Conservation (phyloP, 2,797 vertebrate species). For the Varecia variegata region DNA sequence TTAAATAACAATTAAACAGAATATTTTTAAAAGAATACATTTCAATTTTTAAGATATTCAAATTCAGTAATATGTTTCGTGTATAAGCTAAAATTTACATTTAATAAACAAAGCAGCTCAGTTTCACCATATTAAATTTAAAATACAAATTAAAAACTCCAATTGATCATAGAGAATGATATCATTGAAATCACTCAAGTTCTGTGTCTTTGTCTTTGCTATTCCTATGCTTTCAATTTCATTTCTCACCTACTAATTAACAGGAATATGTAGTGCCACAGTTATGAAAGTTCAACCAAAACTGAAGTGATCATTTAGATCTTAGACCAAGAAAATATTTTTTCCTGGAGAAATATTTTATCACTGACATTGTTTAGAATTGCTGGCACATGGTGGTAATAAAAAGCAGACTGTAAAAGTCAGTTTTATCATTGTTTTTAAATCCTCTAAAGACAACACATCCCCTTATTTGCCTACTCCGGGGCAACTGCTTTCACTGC, state of each 20-base stretch:
- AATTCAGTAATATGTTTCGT: neutral
- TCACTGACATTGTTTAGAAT: slow-evolving; percentile 43
- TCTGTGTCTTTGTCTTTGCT: neutral
- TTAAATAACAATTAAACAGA: neutral
- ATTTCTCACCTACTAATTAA: neutral
- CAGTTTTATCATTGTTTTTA: slow-evolving; percentile 22
- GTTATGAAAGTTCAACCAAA: slow-evolving; percentile 11
- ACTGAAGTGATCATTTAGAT: neutral
- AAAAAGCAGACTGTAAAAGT: neutral
- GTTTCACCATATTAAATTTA: slow-evolving; percentile 14
- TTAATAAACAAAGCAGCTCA: neutral
- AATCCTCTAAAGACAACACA: neutral
- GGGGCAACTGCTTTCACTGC: neutral
- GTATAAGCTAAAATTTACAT: slow-evolving; percentile 3
- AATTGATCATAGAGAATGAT: neutral
- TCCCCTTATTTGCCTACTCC: neutral
- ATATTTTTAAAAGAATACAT: neutral
- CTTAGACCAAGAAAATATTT: neutral
- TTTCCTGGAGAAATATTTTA: slow-evolving; percentile 31
- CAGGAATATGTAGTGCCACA: neutral
- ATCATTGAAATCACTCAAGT: neutral
- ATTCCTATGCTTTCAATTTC: neutral
- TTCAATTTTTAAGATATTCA: neutral
- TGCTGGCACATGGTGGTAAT: neutral
- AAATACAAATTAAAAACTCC: neutral